These are phyloP conservation scores for Tautogolabrus adspersus DNA, from an alignment of 2,113 vertebrate genomes.

Conservation along the genomic window DNA sequence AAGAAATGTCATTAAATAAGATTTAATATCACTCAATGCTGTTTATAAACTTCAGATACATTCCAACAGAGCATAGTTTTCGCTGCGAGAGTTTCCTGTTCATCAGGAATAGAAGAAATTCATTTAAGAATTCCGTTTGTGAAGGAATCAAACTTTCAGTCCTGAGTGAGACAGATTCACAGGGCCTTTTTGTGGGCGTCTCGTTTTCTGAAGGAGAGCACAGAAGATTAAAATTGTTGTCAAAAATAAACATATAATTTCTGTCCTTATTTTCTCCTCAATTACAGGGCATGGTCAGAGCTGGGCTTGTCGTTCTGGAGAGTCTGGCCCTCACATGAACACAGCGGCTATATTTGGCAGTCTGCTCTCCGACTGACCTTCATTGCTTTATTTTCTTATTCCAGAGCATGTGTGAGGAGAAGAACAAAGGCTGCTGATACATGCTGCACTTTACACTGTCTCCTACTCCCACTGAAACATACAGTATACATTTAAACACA, in stretches of 20 bases:
- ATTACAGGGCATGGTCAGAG: slow-evolving; percentile 88
- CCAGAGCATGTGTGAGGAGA: slow-evolving; percentile 67
- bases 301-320: slow-evolving; percentile 85
- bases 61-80: not conserved
- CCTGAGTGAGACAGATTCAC: slow-evolving; percentile 76
- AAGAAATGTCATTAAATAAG: too few relatives aligned
- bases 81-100: not conserved
- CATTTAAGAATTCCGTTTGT: slow-evolving; percentile 50
- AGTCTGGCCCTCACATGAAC: slow-evolving; percentile 88
- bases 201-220: slow-evolving; percentile 84
- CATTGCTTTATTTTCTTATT: slow-evolving; percentile 79
- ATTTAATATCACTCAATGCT: not conserved
- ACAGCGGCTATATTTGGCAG: slow-evolving; percentile 87
- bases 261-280: slow-evolving; percentile 88
- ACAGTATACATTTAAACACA: too few relatives aligned
- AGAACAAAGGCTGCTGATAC: slow-evolving; percentile 70
- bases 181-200: slow-evolving; percentile 83
- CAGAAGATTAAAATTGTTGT: slow-evolving; percentile 90
- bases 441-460: slow-evolving; percentile 49
- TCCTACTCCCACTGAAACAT: slow-evolving; percentile 37
- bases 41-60: not conserved
- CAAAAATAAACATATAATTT: slow-evolving; percentile 92
- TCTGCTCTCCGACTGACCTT: slow-evolving; percentile 87
- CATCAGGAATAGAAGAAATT: not conserved
- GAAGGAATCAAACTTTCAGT: slow-evolving; percentile 56